Conservation (phyloP, 1,140 invertebrate genomes). For the Grapholita molesta region DNA sequence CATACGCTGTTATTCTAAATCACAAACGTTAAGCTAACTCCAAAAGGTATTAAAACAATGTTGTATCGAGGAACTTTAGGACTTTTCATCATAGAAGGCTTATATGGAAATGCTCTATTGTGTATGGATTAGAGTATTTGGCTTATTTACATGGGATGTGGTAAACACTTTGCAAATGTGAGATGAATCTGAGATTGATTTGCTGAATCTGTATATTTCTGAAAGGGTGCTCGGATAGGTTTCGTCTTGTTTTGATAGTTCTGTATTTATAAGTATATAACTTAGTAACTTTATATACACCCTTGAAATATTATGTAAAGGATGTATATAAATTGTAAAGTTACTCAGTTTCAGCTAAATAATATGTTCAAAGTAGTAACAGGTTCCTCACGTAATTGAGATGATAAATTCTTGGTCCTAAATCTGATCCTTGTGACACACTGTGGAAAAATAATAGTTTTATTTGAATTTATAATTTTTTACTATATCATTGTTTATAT, state of each 20-base stretch:
- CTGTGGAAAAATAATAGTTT: too few relatives aligned
- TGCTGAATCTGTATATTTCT: not conserved
- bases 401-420: too few relatives aligned
- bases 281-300: too few relatives aligned
- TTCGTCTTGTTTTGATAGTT: not conserved
- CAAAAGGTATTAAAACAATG: not conserved
- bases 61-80: not conserved
- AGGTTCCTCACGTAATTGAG: too few relatives aligned
- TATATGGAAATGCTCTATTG: not conserved
- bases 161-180: slow-evolving; percentile 1
- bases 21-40: not conserved
- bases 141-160: slow-evolving; percentile 9
- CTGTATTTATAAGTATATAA: not conserved
- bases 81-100: not conserved
- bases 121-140: slow-evolving; percentile 4
- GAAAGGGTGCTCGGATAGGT: not conserved
- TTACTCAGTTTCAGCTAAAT: too few relatives aligned
- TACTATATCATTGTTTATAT: too few relatives aligned
- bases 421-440: too few relatives aligned
- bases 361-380: too few relatives aligned
- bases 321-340: too few relatives aligned
- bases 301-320: too few relatives aligned
- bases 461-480: too few relatives aligned
- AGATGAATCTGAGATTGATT: slow-evolving; percentile 1
- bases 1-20: not conserved